phyloP scores from a whole-genome alignment of 1,140 invertebrate genomes.

The Adoxophyes honmai region DNA sequence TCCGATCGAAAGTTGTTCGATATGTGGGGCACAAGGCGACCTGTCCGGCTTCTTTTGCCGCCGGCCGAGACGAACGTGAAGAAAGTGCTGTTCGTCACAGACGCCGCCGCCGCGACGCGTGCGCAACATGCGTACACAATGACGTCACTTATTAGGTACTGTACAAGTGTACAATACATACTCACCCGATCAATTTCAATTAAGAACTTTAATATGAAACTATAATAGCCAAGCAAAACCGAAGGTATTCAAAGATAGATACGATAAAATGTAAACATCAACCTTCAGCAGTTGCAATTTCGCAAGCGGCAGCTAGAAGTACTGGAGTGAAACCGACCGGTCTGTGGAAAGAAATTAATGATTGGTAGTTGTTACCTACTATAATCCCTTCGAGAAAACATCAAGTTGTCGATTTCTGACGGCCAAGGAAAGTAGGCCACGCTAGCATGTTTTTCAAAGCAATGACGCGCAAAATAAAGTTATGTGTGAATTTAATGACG shows the following conservation, averaged over 20 bases:
- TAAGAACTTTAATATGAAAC: too few species aligned
- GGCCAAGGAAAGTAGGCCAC: constrained; percentile 34
- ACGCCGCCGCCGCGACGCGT: constrained; percentile 2
- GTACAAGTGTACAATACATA: too few species aligned
- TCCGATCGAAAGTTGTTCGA: constrained; percentile 71
- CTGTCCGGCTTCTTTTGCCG: constrained; percentile 52
- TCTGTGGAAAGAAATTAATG: constrained; percentile 19
- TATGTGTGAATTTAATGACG: background rate
- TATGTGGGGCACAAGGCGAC: constrained; percentile 65
- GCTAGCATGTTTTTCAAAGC: constrained; percentile 16
- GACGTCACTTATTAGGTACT: constrained; percentile 17
- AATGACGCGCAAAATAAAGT: background rate
- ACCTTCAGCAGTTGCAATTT: constrained; percentile 15
- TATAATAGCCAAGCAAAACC: background rate
- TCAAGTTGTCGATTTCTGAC: constrained; percentile 19
- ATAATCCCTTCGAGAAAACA: constrained; percentile 23
- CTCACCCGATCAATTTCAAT: too few species aligned
- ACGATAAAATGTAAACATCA: constrained; percentile 2
- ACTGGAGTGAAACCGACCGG: constrained; percentile 20
- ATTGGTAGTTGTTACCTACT: constrained; percentile 15
- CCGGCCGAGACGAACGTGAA: constrained; percentile 32
- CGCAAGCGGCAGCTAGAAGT: constrained; percentile 13
- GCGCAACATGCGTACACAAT: constrained; percentile 16
- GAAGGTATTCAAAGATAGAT: background rate
- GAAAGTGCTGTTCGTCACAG: constrained; percentile 24